These are phyloP conservation scores for Amphipoea lucens DNA, from an alignment of 2,888 invertebrate species.

Conservation along the genomic window DNA sequence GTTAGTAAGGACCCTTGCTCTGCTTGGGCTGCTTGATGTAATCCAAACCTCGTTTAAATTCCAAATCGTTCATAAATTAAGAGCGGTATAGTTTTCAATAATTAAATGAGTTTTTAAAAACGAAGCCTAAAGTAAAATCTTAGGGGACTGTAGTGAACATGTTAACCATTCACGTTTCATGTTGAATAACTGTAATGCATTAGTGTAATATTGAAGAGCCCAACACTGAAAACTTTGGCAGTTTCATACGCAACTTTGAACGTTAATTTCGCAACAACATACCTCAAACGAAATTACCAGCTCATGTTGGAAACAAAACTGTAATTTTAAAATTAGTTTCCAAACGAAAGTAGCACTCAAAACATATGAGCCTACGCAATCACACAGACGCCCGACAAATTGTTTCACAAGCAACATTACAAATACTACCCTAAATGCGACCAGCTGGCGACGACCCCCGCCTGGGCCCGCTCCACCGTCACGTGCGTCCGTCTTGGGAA, in stretches of 20 bases:
- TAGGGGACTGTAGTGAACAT: background rate
- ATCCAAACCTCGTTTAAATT: background rate
- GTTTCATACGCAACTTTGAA: background rate
- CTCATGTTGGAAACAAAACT: slow-evolving; percentile 52
- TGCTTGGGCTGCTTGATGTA: background rate
- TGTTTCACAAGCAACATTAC: slow-evolving; percentile 83
- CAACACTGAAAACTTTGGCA: background rate
- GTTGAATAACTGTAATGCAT: background rate
- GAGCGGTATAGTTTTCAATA: background rate
- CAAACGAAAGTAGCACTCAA: slow-evolving; percentile 67
- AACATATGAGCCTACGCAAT: slow-evolving; percentile 66
- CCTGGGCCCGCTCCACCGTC: background rate
- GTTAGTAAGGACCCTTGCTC: too few species aligned
- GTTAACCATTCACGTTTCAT: background rate
- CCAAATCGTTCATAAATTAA: background rate
- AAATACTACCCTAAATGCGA: slow-evolving; percentile 80
- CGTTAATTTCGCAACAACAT: slow-evolving; percentile 26
- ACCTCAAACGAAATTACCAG: slow-evolving; percentile 55
- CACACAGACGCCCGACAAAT: slow-evolving; percentile 77
- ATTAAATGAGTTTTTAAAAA: background rate
- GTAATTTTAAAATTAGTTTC: slow-evolving; percentile 69
- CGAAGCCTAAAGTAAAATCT: background rate
- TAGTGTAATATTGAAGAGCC: background rate
- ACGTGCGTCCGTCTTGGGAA: background rate
- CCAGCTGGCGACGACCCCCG: slow-evolving; percentile 70